Evolutionary conservation across 2,888 invertebrate species (phyloP), one percentile per base, ranked within the genome.

Genomic region (Urechis unicinctus): DNA sequence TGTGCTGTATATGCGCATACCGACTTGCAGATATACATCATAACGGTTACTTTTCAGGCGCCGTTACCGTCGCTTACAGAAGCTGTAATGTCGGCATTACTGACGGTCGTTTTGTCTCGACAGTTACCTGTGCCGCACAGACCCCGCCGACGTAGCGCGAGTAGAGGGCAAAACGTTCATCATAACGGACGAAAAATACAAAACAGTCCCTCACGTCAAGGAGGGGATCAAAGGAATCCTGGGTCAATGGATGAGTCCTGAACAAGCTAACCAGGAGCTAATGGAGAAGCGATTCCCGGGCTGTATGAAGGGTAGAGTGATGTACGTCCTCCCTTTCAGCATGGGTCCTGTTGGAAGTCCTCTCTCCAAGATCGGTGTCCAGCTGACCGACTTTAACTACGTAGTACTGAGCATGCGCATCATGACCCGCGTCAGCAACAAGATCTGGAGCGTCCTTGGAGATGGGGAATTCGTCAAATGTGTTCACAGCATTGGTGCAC

Each of bases 251-350:
- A 65, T 68, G 57, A 57, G 58, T 31, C 62, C 63, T 5, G 60
- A 58, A 9, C 58, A 61, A 2, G 44, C 57, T 36, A 57, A 60
- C 5, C 53, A 57, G 45, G 60, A 60, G 51, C 43, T 66, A 43
- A n/a, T n/a, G n/a, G 55, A 50, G 5, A 49, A 45, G 1, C 54
- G 68, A 25, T 64, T 64, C 48, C 66, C 66, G 3, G 68, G 68
- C 6, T 69, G 66, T 51, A 68, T 68, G 68, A 61, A 60, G 57
- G 68, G 68, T 24, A 56, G 68, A 17, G 61, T 59, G 41, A 70
- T 68, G 68, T 68, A 68, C 57, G 65, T 68, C 25, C 61, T 68
- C 17, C 67, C 68, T 5, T 68, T 70, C 62, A 61, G 64, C 55
- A 68, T 68, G 68, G 68, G 68, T 13, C 68, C 68, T 6, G 52